phyloP scores from a whole-genome alignment of 2,797 vertebrate genomes.

The Hylomyscus alleni region DNA sequence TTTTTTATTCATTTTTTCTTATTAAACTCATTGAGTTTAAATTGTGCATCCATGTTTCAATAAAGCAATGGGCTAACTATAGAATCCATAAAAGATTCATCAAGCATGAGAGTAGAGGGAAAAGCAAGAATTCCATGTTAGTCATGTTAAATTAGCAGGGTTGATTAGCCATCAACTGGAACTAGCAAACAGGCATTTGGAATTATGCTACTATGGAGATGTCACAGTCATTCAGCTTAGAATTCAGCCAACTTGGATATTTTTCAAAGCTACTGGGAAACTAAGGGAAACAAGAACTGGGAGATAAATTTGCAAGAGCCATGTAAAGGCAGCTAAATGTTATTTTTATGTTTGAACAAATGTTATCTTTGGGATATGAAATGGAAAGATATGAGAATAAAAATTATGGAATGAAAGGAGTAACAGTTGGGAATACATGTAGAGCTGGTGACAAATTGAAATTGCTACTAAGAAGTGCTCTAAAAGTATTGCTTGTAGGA shows the following conservation, averaged over 20 bases:
- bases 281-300: conserved; percentile 71
- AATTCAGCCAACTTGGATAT: conserved; percentile 74
- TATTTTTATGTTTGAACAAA: conserved; percentile 83
- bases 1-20: conserved; percentile 42
- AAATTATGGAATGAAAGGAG: conserved; percentile 80
- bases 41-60: background rate
- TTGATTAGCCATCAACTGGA: conserved; percentile 62
- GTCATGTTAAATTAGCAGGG: conserved; percentile 52
- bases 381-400: conserved; percentile 82
- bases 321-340: conserved; percentile 81
- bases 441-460: conserved; percentile 81
- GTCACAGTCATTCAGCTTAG: conserved; percentile 64
- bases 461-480: conserved; percentile 81
- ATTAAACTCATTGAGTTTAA: conserved; percentile 13
- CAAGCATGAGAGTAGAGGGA: conserved; percentile 33
- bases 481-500: conserved; percentile 80
- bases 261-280: conserved; percentile 77
- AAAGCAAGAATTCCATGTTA: conserved; percentile 58
- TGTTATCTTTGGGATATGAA: conserved; percentile 83
- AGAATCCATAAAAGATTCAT: conserved; percentile 32
- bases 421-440: conserved; percentile 81
- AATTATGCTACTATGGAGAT: conserved; percentile 68
- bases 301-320: conserved; percentile 77
- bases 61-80: background rate
- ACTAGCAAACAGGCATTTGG: conserved; percentile 65